phyloP scores from a whole-genome alignment of 2,888 invertebrate genomes.

The Eupithecia abbreviata region DNA sequence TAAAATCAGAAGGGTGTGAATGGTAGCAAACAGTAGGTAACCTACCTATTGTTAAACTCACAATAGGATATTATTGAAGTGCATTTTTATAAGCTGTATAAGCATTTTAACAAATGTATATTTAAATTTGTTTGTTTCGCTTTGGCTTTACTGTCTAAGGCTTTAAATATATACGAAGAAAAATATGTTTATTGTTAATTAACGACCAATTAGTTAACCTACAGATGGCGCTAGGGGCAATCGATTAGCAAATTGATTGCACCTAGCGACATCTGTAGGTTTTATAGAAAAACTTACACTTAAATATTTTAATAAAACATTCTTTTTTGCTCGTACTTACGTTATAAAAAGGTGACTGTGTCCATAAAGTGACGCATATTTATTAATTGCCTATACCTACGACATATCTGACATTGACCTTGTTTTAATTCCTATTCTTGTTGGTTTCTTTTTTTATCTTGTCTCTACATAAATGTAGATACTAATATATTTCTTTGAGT shows the following conservation, averaged over 20 bases:
- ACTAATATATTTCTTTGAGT: not conserved
- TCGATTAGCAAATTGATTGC: not conserved
- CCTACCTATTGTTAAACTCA: not conserved
- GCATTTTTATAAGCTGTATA: not conserved
- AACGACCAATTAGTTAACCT: too few species aligned
- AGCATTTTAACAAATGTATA: not conserved
- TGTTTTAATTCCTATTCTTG: not conserved
- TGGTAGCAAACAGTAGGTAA: not conserved
- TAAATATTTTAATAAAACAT: not conserved
- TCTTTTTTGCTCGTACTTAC: not conserved
- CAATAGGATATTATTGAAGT: not conserved
- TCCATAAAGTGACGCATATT: not conserved
- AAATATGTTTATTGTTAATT: not conserved
- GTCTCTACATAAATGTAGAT: not conserved
- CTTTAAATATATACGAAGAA: not conserved
- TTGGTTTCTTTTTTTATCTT: constrained; percentile 12
- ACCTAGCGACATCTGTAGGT: not conserved
- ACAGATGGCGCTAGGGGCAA: too few species aligned
- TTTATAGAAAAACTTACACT: not conserved
- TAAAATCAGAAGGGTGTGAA: not conserved
- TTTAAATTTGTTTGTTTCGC: not conserved
- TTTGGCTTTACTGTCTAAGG: not conserved
- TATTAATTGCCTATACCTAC: not conserved
- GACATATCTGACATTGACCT: constrained; percentile 31
- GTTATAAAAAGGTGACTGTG: not conserved